phyloP scores from a whole-genome alignment of 2,888 invertebrate species.

The Metopia argyrocephala region DNA sequence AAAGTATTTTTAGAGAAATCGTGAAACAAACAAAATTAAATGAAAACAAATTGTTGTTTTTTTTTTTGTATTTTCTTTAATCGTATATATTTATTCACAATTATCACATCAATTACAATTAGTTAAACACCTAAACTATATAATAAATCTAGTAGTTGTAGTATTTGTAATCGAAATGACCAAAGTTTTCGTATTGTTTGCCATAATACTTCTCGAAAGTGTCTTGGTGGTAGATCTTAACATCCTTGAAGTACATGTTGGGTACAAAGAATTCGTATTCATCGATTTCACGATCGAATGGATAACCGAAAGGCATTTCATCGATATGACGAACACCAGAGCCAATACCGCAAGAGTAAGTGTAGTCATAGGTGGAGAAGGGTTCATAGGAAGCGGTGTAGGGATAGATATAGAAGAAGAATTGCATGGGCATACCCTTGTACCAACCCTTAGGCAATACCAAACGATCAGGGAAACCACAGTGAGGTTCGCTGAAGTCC shows the following conservation, averaged over 20 bases:
- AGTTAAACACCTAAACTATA: not conserved
- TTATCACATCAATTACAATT: not conserved
- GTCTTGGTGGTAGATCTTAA: slow-evolving; percentile 74
- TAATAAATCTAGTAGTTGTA: slow-evolving; percentile 71
- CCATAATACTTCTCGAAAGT: slow-evolving; percentile 74
- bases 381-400: slow-evolving; percentile 71
- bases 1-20: too few relatives aligned
- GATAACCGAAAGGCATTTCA: slow-evolving; percentile 83
- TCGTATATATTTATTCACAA: not conserved
- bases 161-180: slow-evolving; percentile 75
- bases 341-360: slow-evolving; percentile 79
- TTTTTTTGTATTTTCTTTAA: not conserved
- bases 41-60: too few relatives aligned
- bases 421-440: slow-evolving; percentile 82
- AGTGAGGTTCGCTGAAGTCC: slow-evolving; percentile 79
- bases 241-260: slow-evolving; percentile 82
- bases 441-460: slow-evolving; percentile 82
- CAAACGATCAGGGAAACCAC: slow-evolving; percentile 82
- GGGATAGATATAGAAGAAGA: slow-evolving; percentile 81
- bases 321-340: slow-evolving; percentile 80
- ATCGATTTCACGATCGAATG: slow-evolving; percentile 84
- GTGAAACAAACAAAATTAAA: too few relatives aligned
- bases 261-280: slow-evolving; percentile 81
- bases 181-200: slow-evolving; percentile 71
- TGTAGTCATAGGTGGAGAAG: slow-evolving; percentile 77